phyloP scores from a whole-genome alignment of 2,797 vertebrate species.

The Gila robusta region DNA sequence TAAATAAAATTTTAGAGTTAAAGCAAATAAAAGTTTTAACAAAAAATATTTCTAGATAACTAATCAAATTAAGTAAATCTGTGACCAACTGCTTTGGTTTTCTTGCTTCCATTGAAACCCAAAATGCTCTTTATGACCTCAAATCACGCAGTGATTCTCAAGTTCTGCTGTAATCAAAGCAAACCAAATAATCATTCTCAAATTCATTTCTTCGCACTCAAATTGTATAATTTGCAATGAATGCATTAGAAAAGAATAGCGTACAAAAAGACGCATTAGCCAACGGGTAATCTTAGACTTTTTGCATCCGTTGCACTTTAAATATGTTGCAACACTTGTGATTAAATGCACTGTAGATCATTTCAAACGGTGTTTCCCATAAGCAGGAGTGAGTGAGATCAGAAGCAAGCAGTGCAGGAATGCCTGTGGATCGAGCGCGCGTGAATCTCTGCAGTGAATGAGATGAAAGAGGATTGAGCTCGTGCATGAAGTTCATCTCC shows the following conservation, averaged over 20 bases:
- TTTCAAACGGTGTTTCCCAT: background rate
- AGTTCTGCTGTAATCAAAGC: no score
- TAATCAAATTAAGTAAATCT: background rate
- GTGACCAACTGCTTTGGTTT: background rate
- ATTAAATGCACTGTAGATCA: background rate
- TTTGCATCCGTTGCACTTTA: background rate
- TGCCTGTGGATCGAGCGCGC: constrained; percentile 21
- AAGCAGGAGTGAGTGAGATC: background rate
- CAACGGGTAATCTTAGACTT: no score
- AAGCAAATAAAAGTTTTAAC: background rate
- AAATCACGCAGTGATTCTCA: background rate
- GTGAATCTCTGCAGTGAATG: constrained; percentile 71
- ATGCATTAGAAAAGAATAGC: background rate
- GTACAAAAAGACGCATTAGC: background rate
- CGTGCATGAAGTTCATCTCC: constrained; percentile 90
- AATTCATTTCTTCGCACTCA: background rate
- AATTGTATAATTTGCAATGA: background rate
- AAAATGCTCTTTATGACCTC: background rate
- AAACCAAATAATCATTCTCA: no score
- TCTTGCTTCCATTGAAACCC: background rate
- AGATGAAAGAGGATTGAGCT: constrained; percentile 81
- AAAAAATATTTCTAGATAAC: background rate
- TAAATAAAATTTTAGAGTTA: no score
- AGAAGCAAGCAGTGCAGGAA: background rate
- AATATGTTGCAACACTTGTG: no score